Evolutionary conservation across 1,140 invertebrate genomes (phyloP).

Genomic region (Alviniconcha marisindica): DNA sequence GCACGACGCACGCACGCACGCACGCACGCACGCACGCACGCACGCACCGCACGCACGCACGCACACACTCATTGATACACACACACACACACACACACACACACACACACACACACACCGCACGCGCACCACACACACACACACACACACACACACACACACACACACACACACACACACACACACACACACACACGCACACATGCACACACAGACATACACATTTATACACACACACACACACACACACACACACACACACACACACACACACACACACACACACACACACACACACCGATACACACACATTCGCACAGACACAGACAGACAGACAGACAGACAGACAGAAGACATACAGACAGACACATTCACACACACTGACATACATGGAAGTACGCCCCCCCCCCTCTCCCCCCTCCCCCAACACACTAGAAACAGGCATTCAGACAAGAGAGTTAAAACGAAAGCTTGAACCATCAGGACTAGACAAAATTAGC

Average conservation of each 20-base stretch:
- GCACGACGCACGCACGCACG: not conserved
- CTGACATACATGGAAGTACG: too few species aligned
- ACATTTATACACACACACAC: not conserved
- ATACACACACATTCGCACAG: not conserved
- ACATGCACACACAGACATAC: constrained; percentile 17
- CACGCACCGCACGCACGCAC: not conserved
- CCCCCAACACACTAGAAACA: too few species aligned
- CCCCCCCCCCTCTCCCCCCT: too few species aligned
- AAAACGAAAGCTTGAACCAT: too few species aligned
- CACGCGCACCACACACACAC: not conserved
- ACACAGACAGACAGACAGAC: not conserved
- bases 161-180: not conserved
- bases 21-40: not conserved
- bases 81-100: constrained; percentile 14
- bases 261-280: not conserved
- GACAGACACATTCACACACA: too few species aligned
- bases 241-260: not conserved
- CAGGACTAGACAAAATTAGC: too few species aligned
- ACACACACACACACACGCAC: constrained; percentile 11
- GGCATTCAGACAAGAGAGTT: too few species aligned
- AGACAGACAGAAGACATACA: not conserved
- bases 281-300: not conserved
- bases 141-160: not conserved
- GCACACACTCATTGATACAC: not conserved
- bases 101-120: constrained; percentile 5